Base-by-base conservation (phyloP, 2,797 vertebrate genomes). In the Nannoperca obscura region DNA sequence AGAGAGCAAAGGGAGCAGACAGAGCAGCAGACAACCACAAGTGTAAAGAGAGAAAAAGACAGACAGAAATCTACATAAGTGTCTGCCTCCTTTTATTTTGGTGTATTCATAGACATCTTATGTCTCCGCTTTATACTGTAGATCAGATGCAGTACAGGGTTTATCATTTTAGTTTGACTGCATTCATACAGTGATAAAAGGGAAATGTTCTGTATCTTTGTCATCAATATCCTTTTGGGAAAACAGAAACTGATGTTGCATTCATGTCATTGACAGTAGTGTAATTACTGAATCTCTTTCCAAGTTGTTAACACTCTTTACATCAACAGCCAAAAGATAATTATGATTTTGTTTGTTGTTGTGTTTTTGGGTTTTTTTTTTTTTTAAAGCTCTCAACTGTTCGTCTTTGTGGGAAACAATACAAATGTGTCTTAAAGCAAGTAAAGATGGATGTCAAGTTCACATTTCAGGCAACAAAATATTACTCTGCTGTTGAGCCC, bases 1-100 rank as follows among this genome's bases (percentile, higher is more conserved):
- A 27, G 38, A 74, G 36, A 57, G 73, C 15, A 47, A 75, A 74
- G 5, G 44, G 59, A 47, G 63, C 46, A 62, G 49, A 50, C 34
- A 57, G 10, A 76, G 15, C 73, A 71, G 32, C 27, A 65, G 36
- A n/a, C 27, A 42, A 5, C 47, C 34, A 38, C 63, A 66, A 27
- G 63, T 46, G 4, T 17, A 32, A n/a, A 64, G 27, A 54, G 7
- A 79, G 17, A 67, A 0, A 22, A 32, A 40, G 24, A 58, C 6
- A 30, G 47, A 52, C 6, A 55, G 13, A 67, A n/a, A 68, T 54
- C 40, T 52, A 14, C 10, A 19, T 38, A 47, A 15, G n/a, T 12
- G 20, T 36, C 22, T 71, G 7, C 47, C 19, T 67, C 17, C 19
- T 49, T 49, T 40, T 44, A 38, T 30, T 54, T 27, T 55, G 24